These are phyloP conservation scores for Cnemophilus loriae DNA, from an alignment of 2,113 vertebrate genomes.

Conservation along the genomic window DNA sequence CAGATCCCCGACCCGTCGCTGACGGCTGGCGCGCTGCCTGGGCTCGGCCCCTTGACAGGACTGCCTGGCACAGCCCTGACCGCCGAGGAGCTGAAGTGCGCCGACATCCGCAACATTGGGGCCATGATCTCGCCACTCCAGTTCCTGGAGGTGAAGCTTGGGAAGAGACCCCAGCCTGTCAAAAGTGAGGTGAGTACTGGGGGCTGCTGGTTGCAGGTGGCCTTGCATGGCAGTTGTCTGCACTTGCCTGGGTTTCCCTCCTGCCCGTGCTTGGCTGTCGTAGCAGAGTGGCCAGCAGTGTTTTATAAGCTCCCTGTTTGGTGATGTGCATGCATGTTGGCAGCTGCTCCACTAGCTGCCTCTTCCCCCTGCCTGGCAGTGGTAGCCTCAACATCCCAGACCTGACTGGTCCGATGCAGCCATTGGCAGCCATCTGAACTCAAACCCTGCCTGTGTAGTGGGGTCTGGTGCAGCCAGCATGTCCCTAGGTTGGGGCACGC, in stretches of 20 bases:
- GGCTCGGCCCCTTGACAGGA: slow-evolving; percentile 85
- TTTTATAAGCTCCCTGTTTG: neutral
- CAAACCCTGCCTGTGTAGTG: neutral
- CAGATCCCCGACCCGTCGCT: slow-evolving; percentile 93
- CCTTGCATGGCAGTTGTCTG: neutral
- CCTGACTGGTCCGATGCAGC: neutral
- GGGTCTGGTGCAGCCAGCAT: neutral
- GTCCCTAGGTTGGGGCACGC: fast-evolving
- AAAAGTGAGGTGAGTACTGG: slow-evolving; percentile 84
- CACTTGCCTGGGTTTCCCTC: neutral
- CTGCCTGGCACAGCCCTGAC: slow-evolving; percentile 88
- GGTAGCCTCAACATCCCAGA: neutral
- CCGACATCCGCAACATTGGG: slow-evolving; percentile 86
- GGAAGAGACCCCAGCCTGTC: slow-evolving; percentile 85
- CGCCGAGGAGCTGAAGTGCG: slow-evolving; percentile 83
- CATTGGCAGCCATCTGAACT: neutral
- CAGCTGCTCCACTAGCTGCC: neutral
- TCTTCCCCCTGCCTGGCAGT: neutral
- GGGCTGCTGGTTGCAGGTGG: neutral
- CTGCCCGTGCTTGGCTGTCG: neutral
- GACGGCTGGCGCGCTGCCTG: slow-evolving; percentile 88
- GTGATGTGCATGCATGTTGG: fast-evolving
- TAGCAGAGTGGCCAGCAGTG: fast-evolving
- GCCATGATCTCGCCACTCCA: slow-evolving; percentile 90
- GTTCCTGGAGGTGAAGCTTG: slow-evolving; percentile 87